A percentile compares a stretch with the other conserved stretches of the same genome.
Conservation (phyloP, 30 jellyfish, hydroid and myxozoan species). For the Chironex yamaguchii region DNA sequence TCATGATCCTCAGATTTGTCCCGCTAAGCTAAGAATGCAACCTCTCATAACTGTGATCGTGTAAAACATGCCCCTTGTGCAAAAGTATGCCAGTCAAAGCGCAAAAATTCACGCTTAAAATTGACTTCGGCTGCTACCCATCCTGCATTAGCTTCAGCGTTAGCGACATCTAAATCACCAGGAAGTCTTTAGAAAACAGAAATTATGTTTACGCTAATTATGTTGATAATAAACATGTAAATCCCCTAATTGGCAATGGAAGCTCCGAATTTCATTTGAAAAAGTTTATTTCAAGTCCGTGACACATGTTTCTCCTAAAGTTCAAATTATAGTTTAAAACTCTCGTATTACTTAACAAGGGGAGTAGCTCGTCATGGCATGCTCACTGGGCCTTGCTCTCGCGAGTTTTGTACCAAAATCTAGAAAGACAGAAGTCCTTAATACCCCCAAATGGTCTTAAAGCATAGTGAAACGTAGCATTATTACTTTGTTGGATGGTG, state of each 20-base stretch:
- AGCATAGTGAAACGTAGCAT: no score
- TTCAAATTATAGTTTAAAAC: no score
- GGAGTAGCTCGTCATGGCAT: no score
- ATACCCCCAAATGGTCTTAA: no score
- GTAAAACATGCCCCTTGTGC: conserved; percentile 65
- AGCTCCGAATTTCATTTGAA: conserved; percentile 29
- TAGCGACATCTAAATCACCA: conserved; percentile 17
- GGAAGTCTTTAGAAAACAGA: conserved; percentile 9
- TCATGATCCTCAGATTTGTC: conserved; percentile 14
- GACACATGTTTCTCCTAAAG: no score
- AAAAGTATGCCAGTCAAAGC: conserved; percentile 51
- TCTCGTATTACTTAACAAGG: no score
- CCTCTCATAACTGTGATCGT: conserved; percentile 43
- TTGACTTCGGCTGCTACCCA: background rate
- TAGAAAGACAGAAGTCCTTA: no score
- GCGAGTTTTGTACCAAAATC: no score
- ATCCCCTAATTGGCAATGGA: conserved; percentile 59
- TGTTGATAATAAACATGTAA: background rate
- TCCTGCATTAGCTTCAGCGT: background rate
- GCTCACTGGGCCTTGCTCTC: no score
- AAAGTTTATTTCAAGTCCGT: background rate
- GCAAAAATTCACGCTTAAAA: background rate
- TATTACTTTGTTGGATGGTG: no score
- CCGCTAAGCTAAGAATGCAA: conserved; percentile 55
- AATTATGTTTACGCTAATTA: background rate